Base-by-base conservation (phyloP, 2,888 invertebrate genomes). In the Hirtodrosophila duncani region DNA sequence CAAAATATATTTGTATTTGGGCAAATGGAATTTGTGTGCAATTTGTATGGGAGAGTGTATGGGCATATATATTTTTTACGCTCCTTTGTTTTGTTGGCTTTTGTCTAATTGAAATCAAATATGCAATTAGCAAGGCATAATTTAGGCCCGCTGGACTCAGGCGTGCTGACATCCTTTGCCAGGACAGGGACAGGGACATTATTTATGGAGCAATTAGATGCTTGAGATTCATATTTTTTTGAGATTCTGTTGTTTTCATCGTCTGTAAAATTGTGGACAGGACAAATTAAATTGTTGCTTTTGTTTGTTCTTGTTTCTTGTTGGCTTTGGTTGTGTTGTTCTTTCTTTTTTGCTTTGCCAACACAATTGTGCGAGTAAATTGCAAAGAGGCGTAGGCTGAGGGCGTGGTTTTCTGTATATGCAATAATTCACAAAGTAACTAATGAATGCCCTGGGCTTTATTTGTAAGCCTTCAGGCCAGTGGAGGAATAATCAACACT, bases 161-260 rank as follows among this genome's bases (percentile, higher is more conserved):
- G 20, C 20, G 26, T 27, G 27, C 24, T 17, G 24, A 20, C 39
- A 31, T 45, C 51, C 49, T 33, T 36, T 6, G 29, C n/a, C n/a
- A n/a, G n/a, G n/a, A n/a, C n/a, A n/a, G n/a, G n/a, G n/a, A n/a
- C n/a, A 10, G 3, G 11, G 30, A 43, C 39, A 45, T 68, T 67
- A 72, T 77, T 74, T 71, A 68, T 68, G 72, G 48, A 55, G 48
- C 63, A 77, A 77, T 77, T 77, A 62, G 69, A 45, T 27, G 36
- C 41, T n/a, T n/a, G n/a, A n/a, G 53, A 14, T 42, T 21, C 11
- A n/a, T 36, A 37, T 51, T 57, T 43, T 46, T 44, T 23, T 13
- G 1, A 21, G 31, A 36, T 36, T 24, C 20, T 42, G 34, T 11
- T 14, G 10, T 16, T 51, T 31, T 55, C 24, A 23, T 49, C 30